A percentile compares a stretch with the other conserved stretches of the same genome.
These are phyloP conservation scores for Mormyrus lacerda DNA, from an alignment of 2,113 vertebrate genomes.

Conservation along the genomic window DNA sequence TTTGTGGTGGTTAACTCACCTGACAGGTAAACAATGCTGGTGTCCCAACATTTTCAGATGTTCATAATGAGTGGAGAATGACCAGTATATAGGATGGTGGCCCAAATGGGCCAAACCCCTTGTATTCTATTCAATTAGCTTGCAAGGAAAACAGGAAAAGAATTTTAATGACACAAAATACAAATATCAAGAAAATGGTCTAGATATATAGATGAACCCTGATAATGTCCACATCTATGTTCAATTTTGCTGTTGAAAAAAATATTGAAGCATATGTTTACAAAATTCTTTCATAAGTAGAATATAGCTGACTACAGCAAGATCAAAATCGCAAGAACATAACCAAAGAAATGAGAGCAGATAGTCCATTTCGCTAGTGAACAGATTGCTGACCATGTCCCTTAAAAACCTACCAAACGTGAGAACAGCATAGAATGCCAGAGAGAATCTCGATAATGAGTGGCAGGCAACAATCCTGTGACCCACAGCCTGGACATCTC, in stretches of 20 bases:
- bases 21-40: slow-evolving; percentile 52
- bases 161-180: not conserved
- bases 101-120: slow-evolving; percentile 58
- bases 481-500: slow-evolving; percentile 62
- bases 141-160: not conserved
- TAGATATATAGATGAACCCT: not conserved
- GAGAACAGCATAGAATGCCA: slow-evolving; percentile 58
- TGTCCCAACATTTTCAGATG: slow-evolving; percentile 48
- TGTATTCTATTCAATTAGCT: slow-evolving; percentile 34
- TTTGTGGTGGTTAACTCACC: slow-evolving; percentile 43
- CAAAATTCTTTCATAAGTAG: not conserved
- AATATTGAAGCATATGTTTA: not conserved
- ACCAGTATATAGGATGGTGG: slow-evolving; percentile 45
- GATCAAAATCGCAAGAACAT: not conserved
- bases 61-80: slow-evolving; percentile 50
- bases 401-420: slow-evolving; percentile 56
- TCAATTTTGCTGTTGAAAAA: not conserved
- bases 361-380: not conserved
- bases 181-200: not conserved
- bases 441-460: slow-evolving; percentile 57
- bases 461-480: slow-evolving; percentile 56
- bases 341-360: not conserved
- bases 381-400: not conserved
- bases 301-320: not conserved
- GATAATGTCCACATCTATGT: not conserved